Conservation (phyloP, 2,888 invertebrate species). For the Girardia tigrina region DNA sequence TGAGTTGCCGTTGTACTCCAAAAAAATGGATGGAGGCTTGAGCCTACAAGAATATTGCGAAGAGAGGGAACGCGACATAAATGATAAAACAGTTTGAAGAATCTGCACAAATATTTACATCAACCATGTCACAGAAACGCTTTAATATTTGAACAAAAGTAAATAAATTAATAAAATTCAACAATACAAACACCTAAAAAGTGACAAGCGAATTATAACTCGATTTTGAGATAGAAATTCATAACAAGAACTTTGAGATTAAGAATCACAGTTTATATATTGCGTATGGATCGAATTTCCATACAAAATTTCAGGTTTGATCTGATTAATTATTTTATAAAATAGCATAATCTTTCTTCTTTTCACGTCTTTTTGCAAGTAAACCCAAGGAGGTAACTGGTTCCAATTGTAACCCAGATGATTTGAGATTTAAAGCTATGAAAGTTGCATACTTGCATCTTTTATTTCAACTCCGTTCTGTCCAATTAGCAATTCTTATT, state of each 20-base stretch:
- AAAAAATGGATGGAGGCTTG: no score
- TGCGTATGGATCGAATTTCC: not conserved
- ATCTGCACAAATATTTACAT: not conserved
- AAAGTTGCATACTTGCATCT: not conserved
- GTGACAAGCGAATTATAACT: slow-evolving; percentile 13
- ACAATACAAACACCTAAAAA: not conserved
- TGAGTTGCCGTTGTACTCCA: no score
- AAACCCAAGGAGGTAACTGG: not conserved
- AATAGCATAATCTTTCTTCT: slow-evolving; percentile 5
- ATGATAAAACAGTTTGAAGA: no score
- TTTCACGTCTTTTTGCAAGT: not conserved
- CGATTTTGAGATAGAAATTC: slow-evolving; percentile 1
- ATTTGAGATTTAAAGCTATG: not conserved
- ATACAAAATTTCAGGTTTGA: not conserved
- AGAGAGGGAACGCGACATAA: no score
- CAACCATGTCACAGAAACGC: slow-evolving; percentile 3
- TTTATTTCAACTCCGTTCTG: no score
- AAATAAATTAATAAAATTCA: not conserved
- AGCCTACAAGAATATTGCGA: no score
- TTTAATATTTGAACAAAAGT: not conserved
- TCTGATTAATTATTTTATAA: not conserved
- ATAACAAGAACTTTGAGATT: not conserved
- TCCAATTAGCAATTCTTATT: no score
- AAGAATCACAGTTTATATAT: not conserved
- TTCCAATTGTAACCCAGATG: not conserved